Evolutionary conservation across 2,888 invertebrate genomes (phyloP).

Genomic region (Tryphoninae sp.): DNA sequence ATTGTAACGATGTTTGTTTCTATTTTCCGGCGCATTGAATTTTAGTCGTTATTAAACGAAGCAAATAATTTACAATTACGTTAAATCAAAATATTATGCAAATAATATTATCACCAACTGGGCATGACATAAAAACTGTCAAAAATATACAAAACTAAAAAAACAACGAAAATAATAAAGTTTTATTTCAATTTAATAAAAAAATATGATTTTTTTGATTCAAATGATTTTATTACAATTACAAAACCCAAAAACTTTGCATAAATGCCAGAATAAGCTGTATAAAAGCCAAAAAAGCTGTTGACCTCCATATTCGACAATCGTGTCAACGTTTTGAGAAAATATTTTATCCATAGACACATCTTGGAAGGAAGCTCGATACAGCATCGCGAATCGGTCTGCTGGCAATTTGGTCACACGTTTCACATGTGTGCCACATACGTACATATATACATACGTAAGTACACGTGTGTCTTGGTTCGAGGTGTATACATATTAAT

Average conservation of each 20-base stretch:
- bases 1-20: too few species aligned
- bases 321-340: slow-evolving; percentile 7
- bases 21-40: too few species aligned
- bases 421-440: slow-evolving; percentile 31
- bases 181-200: too few species aligned
- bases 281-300: not conserved
- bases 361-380: slow-evolving; percentile 5
- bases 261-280: too few species aligned
- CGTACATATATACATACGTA: not conserved
- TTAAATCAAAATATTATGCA: too few species aligned
- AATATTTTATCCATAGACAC: not conserved
- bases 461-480: slow-evolving; percentile 63
- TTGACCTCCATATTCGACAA: slow-evolving; percentile 21
- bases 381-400: slow-evolving; percentile 40
- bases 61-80: too few species aligned
- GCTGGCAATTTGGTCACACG: slow-evolving; percentile 41
- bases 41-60: too few species aligned
- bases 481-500: slow-evolving; percentile 65
- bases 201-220: too few species aligned
- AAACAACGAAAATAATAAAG: not conserved
- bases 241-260: too few species aligned
- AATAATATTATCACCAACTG: too few species aligned
- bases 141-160: not conserved
- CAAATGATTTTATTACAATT: too few species aligned
- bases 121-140: not conserved